Percentiles rank a stretch among this genome's conserved stretches.
phyloP scores from a whole-genome alignment of 2,113 vertebrate species.

The Condylura cristata region DNA sequence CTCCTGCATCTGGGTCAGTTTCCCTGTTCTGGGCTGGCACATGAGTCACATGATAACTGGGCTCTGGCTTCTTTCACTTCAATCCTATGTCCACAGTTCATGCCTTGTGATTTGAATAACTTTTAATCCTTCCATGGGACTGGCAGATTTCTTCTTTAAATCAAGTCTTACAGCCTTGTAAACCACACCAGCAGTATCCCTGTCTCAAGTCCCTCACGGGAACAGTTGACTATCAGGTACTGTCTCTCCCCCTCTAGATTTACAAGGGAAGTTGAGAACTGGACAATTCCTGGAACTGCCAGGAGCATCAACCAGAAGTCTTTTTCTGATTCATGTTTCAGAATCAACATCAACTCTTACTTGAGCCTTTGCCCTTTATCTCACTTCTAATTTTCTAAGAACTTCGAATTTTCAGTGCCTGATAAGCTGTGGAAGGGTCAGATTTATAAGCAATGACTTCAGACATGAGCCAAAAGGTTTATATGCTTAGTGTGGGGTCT shows the following conservation, averaged over 20 bases:
- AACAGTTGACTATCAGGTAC: neutral
- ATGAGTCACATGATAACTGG: neutral
- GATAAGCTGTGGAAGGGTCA: neutral
- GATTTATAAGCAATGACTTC: neutral
- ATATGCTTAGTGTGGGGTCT: neutral
- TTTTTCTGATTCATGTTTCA: neutral
- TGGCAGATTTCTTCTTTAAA: neutral
- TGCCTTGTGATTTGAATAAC: neutral
- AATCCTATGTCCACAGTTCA: neutral
- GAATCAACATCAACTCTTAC: neutral
- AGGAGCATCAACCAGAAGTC: neutral
- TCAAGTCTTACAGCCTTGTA: neutral
- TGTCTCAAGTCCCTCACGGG: neutral
- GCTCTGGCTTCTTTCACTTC: neutral
- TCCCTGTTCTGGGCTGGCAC: neutral
- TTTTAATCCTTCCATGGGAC: neutral
- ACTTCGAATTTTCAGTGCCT: neutral
- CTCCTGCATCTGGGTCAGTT: neutral
- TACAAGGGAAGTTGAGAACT: neutral
- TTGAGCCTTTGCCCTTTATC: neutral
- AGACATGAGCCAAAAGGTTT: neutral
- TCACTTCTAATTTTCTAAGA: neutral
- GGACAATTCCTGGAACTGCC: neutral
- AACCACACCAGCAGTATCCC: neutral
- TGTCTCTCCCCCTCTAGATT: neutral